phyloP scores from a whole-genome alignment of 2,113 vertebrate species.

The Antechinus stuartii region DNA sequence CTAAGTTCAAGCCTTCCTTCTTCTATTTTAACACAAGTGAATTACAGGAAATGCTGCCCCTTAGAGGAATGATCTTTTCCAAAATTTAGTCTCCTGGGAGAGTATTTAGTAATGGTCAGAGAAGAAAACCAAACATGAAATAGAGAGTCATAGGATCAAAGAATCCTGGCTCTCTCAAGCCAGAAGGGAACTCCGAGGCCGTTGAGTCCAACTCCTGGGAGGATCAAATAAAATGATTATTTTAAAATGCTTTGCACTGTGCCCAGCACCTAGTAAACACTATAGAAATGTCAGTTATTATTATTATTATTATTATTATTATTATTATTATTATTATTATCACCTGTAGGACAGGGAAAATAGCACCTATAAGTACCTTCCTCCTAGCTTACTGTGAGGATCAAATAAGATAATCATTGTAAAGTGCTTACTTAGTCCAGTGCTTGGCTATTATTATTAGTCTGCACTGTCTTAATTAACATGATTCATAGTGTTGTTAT shows the following conservation, averaged over 20 bases:
- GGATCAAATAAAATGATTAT: background rate
- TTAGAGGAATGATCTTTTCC: slow-evolving; percentile 73
- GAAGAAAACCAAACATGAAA: slow-evolving; percentile 50
- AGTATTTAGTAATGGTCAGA: slow-evolving; percentile 62
- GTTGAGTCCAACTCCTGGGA: background rate
- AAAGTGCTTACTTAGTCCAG: background rate
- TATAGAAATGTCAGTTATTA: background rate
- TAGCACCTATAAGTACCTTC: no score
- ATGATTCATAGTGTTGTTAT: background rate
- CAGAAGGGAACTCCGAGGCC: background rate
- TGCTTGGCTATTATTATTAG: background rate
- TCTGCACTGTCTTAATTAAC: background rate
- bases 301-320: background rate
- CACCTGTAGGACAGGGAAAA: background rate
- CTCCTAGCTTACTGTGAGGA: no score
- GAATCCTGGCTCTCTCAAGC: no score
- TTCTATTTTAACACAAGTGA: slow-evolving; percentile 60
- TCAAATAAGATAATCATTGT: background rate
- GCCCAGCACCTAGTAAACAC: background rate
- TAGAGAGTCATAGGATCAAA: slow-evolving; percentile 12
- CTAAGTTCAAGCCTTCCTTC: slow-evolving; percentile 51
- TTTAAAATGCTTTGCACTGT: background rate
- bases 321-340: background rate
- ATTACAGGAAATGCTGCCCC: slow-evolving; percentile 70
- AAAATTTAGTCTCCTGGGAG: slow-evolving; percentile 74